Evolutionary conservation across 2,113 vertebrate species (phyloP).

Genomic region (Sinocyclocheilus rhinocerous): DNA sequence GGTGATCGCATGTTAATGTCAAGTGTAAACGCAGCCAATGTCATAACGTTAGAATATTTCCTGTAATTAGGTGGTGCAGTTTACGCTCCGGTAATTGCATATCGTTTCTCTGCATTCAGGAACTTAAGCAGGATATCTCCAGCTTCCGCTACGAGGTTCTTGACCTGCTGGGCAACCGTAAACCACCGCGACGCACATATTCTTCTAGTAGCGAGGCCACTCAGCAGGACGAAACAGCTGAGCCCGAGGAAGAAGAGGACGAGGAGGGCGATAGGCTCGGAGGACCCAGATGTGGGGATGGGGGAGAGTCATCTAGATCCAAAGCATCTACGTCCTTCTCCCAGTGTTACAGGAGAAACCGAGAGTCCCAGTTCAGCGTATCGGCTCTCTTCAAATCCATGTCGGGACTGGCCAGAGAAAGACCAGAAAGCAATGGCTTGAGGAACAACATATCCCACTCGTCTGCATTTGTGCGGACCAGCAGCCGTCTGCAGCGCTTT

Average conservation of each 20-base stretch:
- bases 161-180: conserved; percentile 86
- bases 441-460: conserved; percentile 69
- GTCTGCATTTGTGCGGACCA: conserved; percentile 63
- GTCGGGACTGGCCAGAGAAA: conserved; percentile 75
- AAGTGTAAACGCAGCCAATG: too few relatives aligned
- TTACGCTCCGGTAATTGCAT: conserved; percentile 32
- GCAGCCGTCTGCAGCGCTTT: conserved; percentile 75
- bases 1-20: too few relatives aligned
- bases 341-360: conserved; percentile 69
- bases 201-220: conserved; percentile 86
- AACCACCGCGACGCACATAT: conserved; percentile 82
- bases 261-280: conserved; percentile 63
- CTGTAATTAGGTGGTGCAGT: conserved; percentile 40
- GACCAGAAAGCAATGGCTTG: conserved; percentile 81
- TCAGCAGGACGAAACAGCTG: conserved; percentile 78
- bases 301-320: conserved; percentile 57
- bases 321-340: conserved; percentile 48
- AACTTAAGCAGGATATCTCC: conserved; percentile 90
- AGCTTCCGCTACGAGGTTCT: conserved; percentile 90
- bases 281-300: neutral
- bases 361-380: conserved; percentile 74
- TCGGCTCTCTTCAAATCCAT: conserved; percentile 83
- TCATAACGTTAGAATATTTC: neutral
- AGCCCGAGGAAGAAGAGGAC: conserved; percentile 65
- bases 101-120: conserved; percentile 67